Evolutionary conservation across 2,888 invertebrate genomes (phyloP).

Genomic region (Parthenolecanium corni): DNA sequence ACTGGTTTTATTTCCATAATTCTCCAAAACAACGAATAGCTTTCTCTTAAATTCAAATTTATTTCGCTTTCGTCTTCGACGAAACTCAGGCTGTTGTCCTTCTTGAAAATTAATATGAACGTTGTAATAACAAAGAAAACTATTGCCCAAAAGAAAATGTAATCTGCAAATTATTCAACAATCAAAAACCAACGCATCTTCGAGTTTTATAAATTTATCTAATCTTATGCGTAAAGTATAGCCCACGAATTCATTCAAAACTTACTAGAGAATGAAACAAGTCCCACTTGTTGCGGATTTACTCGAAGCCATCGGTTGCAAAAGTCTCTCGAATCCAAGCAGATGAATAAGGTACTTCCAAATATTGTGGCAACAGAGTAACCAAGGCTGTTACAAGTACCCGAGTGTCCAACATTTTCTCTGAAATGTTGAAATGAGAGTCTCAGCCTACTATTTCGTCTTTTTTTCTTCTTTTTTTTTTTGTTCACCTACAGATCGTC

Average conservation of each 20-base stretch:
- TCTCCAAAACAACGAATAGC: constrained; percentile 68
- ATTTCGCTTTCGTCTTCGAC: constrained; percentile 54
- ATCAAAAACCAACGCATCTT: constrained; percentile 26
- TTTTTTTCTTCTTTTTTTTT: too few relatives aligned
- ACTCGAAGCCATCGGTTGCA: constrained; percentile 82
- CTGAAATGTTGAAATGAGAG: too few relatives aligned
- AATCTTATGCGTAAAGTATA: too few relatives aligned
- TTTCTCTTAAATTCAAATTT: constrained; percentile 46
- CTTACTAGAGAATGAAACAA: constrained; percentile 52
- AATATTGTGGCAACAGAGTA: constrained; percentile 95
- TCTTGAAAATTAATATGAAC: constrained; percentile 39
- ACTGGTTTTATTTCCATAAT: constrained; percentile 76
- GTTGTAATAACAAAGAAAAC: constrained; percentile 82
- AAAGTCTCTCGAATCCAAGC: constrained; percentile 88
- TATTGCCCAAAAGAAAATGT: constrained; percentile 89
- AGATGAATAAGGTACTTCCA: constrained; percentile 91
- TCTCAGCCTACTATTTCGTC: too few relatives aligned
- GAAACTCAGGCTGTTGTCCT: constrained; percentile 47
- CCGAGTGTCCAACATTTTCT: constrained; percentile 91
- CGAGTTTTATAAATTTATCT: constrained; percentile 21
- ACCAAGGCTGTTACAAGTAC: constrained; percentile 95
- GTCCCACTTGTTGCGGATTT: constrained; percentile 55
- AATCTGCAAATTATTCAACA: constrained; percentile 46
- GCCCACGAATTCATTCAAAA: too few relatives aligned
- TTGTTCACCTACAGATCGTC: too few relatives aligned